A percentile compares a stretch with the other conserved stretches of the same genome.
These are phyloP conservation scores for Tholera decimalis DNA, from an alignment of 2,888 invertebrate genomes.

Conservation along the genomic window DNA sequence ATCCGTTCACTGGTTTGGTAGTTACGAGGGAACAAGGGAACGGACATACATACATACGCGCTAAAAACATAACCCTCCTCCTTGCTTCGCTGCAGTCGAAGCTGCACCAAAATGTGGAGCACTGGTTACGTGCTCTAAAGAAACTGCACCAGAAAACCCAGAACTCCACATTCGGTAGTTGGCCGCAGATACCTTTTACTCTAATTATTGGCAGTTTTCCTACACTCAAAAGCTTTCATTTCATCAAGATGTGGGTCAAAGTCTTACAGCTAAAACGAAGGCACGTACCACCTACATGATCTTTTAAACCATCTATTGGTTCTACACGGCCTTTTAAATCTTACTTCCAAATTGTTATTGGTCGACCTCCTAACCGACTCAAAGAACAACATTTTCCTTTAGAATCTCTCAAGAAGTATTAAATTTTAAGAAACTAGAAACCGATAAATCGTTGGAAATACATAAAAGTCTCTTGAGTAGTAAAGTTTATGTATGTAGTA, in stretches of 20 bases:
- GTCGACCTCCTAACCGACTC: slow-evolving; percentile 23
- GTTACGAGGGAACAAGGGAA: no score
- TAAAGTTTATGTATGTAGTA: neutral
- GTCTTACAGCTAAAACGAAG: neutral
- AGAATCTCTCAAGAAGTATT: slow-evolving; percentile 30
- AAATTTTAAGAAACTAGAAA: slow-evolving; percentile 19
- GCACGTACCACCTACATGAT: slow-evolving; percentile 11
- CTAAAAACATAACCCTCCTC: no score
- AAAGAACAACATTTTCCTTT: slow-evolving; percentile 32
- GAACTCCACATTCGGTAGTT: neutral
- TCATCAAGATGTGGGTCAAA: neutral
- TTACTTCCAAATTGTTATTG: slow-evolving; percentile 23
- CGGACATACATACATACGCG: no score
- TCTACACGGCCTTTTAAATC: slow-evolving; percentile 20
- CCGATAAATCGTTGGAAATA: slow-evolving; percentile 13
- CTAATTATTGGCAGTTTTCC: neutral
- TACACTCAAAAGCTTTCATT: neutral
- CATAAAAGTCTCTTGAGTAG: slow-evolving; percentile 7
- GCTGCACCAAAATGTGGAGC: no score
- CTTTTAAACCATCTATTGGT: slow-evolving; percentile 19
- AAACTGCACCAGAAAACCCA: neutral
- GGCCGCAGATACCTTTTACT: neutral
- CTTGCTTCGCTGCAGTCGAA: no score
- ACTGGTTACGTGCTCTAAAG: no score
- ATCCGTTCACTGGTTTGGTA: no score